Evolutionary conservation across 30 jellyfish, hydroid and myxozoan genomes (phyloP), one percentile per base, ranked within the genome.

Genomic region (Nemopilema nomurai): DNA sequence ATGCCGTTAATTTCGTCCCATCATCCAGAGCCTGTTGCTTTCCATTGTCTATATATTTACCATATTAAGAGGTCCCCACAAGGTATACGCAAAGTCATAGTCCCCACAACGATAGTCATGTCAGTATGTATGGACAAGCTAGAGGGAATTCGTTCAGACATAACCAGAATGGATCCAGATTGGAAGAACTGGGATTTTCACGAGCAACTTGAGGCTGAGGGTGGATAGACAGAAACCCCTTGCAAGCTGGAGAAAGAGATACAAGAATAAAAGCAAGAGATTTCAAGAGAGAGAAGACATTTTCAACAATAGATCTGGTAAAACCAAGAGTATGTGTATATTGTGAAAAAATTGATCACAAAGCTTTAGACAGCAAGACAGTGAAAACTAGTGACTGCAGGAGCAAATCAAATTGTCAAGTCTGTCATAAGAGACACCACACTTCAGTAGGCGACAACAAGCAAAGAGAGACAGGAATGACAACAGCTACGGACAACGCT

Each of bases 391-490:
- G 62, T 27, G 87, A 69, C 23, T 87, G 70, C 9, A 77, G 87
- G 49, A 23, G 90, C 57, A 76, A 86, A 76, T 23, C 22, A 23
- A 71, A 69, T 21, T 90, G 93, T 33, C 70, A 64, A 64, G 31
- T 81, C 32, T 90, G 96, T 52, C 87, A 77, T 19, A 51, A 74
- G 81, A 84, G 80, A 63, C 96, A 90, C 63, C 97, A 74, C 84
- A 82, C 97, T 28, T 89, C 97, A 82, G 95, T 89, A 33, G 68
- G 97, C 69, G 91, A 81, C 89, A 72, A 70, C 28, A 57, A 49
- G 30, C 69, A 87, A 72, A 77, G 65, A 4, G 62, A 77, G n/a
- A 73, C 53, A 68, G 28, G 51, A 51, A 18, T 81, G 70, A 69
- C 92, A 18, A 80, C 78, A 18, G 84, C 91, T 51, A 73, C 26